phyloP scores from a whole-genome alignment of 2,888 invertebrate genomes.

The Dioctria linearis region DNA sequence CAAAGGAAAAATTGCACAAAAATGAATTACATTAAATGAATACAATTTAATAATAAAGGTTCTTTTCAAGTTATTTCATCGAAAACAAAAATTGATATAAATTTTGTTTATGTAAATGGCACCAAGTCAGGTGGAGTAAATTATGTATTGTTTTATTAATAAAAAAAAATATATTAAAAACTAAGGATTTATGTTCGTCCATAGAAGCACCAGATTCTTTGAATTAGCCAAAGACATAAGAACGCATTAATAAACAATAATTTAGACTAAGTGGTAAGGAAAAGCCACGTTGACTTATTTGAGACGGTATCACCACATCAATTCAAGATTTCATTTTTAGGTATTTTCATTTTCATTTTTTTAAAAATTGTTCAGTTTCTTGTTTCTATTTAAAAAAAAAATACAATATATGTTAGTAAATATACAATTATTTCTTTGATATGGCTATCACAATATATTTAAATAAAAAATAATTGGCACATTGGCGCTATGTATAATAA shows the following conservation, averaged over 20 bases:
- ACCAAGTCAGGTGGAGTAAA: conserved; percentile 11
- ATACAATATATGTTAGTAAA: conserved; percentile 2
- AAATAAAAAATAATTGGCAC: conserved; percentile 5
- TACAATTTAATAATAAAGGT: conserved; percentile 52
- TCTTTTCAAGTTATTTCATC: conserved; percentile 15
- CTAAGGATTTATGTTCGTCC: conserved; percentile 26
- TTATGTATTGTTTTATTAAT: conserved; percentile 1
- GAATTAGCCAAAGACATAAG: conserved; percentile 14
- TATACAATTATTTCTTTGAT: neutral
- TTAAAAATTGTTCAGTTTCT: neutral
- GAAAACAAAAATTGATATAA: conserved; percentile 38
- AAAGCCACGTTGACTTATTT: conserved; percentile 39
- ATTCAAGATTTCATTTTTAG: conserved; percentile 16
- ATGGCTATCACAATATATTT: neutral
- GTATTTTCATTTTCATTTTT: conserved; percentile 14
- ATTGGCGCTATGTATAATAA: neutral
- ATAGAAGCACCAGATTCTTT: conserved; percentile 27
- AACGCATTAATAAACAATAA: conserved; percentile 15
- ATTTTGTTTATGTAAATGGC: conserved; percentile 42
- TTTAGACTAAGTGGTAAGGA: conserved; percentile 21
- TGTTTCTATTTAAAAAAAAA: neutral
- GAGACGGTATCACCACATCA: conserved; percentile 25
- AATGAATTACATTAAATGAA: conserved; percentile 51
- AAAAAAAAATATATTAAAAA: conserved; percentile 42
- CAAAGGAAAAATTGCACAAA: conserved; percentile 53